These are phyloP conservation scores for Drosophila triauraria DNA, from an alignment of 1,140 invertebrate genomes.

Conservation along the genomic window DNA sequence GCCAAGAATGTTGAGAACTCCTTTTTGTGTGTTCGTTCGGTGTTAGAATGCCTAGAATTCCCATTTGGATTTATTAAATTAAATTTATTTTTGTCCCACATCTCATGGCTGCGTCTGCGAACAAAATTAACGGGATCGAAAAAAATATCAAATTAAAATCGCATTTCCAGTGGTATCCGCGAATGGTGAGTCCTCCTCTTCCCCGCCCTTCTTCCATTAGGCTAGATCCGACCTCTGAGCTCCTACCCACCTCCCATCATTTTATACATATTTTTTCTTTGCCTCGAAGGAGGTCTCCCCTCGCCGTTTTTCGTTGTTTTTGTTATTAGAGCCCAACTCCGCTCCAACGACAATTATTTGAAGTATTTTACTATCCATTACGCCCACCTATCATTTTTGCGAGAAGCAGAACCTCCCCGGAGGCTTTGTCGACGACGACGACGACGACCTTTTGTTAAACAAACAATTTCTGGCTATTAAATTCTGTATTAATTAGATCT, in stretches of 20 bases:
- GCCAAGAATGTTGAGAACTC: slow-evolving; percentile 41
- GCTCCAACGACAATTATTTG: slow-evolving; percentile 46
- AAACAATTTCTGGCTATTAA: slow-evolving; percentile 78
- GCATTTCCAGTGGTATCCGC: slow-evolving; percentile 81
- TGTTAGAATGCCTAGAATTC: slow-evolving; percentile 32
- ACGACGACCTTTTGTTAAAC: slow-evolving; percentile 39
- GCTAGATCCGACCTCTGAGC: slow-evolving; percentile 22
- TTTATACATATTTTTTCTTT: slow-evolving; percentile 5
- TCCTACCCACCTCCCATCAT: slow-evolving; percentile 6
- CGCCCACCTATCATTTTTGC: slow-evolving; percentile 40
- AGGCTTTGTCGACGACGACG: not conserved
- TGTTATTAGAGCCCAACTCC: slow-evolving; percentile 14
- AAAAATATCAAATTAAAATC: slow-evolving; percentile 47
- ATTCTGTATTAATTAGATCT: slow-evolving; percentile 82
- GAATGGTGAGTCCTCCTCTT: slow-evolving; percentile 75
- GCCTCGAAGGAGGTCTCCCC: slow-evolving; percentile 17
- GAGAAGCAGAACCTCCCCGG: not conserved
- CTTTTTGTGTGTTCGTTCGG: slow-evolving; percentile 29
- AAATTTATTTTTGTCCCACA: slow-evolving; percentile 40
- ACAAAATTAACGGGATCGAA: slow-evolving; percentile 45
- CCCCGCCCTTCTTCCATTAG: slow-evolving; percentile 1
- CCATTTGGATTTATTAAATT: slow-evolving; percentile 48
- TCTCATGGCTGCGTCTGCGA: slow-evolving; percentile 39
- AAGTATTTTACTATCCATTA: slow-evolving; percentile 59
- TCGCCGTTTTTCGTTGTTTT: slow-evolving; percentile 26